Percentiles rank a stretch among this genome's conserved stretches.
These are phyloP conservation scores for Pogonus chalceus DNA, from an alignment of 1,140 invertebrate genomes.

Conservation along the genomic window DNA sequence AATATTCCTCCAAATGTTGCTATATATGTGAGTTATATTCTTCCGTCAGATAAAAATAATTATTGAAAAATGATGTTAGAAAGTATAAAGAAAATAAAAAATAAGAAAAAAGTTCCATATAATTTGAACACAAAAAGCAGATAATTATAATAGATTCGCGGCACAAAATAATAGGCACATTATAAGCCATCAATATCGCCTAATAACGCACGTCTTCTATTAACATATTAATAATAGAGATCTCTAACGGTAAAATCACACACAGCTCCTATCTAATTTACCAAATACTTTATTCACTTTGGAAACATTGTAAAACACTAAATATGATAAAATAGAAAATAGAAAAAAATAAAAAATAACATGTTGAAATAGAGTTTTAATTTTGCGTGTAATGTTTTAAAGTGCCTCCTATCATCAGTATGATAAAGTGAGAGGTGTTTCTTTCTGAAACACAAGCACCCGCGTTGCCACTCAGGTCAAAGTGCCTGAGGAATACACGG, in stretches of 20 bases:
- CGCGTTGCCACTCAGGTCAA: neutral
- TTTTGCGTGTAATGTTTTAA: too few species aligned
- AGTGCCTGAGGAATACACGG: conserved; percentile 8
- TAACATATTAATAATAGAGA: conserved; percentile 7
- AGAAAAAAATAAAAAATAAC: neutral
- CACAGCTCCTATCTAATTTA: neutral
- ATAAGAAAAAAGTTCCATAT: neutral
- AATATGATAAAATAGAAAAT: too few species aligned
- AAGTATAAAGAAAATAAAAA: neutral
- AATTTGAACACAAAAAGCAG: neutral
- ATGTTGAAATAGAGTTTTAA: too few species aligned
- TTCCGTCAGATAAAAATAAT: neutral
- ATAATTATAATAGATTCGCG: neutral
- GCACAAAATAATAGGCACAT: neutral
- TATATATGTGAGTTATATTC: neutral
- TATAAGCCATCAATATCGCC: neutral
- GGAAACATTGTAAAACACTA: too few species aligned
- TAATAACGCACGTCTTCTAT: neutral
- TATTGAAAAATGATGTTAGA: neutral
- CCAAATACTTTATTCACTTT: too few species aligned
- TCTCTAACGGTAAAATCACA: neutral
- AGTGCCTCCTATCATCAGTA: too few species aligned
- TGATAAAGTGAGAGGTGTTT: neutral
- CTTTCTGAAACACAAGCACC: neutral
- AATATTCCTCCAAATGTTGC: neutral